phyloP scores from a whole-genome alignment of 2,797 vertebrate species.

The Chrysocyon brachyurus region DNA sequence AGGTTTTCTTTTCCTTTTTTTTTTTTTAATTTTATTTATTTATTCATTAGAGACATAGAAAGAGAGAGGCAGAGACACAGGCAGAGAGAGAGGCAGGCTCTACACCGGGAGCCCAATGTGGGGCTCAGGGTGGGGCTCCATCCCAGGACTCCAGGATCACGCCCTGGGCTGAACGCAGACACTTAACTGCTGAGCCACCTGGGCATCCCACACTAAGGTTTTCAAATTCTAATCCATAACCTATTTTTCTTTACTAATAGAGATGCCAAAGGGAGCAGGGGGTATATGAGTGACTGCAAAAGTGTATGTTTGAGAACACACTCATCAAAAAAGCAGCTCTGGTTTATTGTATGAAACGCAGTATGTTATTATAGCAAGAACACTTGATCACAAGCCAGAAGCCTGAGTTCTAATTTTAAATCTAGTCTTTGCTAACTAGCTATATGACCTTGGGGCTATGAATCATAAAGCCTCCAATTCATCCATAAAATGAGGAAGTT shows the following conservation, averaged over 20 bases:
- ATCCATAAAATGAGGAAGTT: conserved; percentile 13
- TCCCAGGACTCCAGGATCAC: no score
- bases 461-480: conserved; percentile 5
- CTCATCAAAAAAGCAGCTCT: not conserved
- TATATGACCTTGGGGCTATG: not conserved
- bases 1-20: not conserved
- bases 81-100: no score
- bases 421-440: conserved; percentile 1
- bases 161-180: no score
- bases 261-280: not conserved
- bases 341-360: not conserved
- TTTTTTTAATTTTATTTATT: no score
- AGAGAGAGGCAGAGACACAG: no score
- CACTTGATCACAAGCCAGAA: not conserved
- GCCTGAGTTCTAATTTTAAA: not conserved
- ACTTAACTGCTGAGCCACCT: no score
- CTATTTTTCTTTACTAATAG: not conserved
- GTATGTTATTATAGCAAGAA: not conserved
- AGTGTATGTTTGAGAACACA: not conserved
- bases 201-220: not conserved
- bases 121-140: no score
- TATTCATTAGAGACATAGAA: no score
- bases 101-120: no score
- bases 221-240: conserved; percentile 9
- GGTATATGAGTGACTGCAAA: not conserved